Conservation (phyloP, 2,888 invertebrate genomes). For the Macrostomum cliftonense region DNA sequence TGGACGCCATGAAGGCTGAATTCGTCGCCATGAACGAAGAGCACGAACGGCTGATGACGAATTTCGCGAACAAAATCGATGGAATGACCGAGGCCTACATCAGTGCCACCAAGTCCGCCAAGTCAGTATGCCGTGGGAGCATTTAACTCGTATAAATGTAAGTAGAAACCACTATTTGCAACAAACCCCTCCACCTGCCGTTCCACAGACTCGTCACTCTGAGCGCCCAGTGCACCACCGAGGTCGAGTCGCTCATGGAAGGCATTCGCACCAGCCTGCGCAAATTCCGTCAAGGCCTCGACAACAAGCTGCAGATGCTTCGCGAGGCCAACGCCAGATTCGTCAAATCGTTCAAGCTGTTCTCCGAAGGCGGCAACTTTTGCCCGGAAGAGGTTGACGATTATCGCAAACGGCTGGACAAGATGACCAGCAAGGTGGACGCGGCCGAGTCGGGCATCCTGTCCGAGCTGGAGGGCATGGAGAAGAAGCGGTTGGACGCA, state of each 20-base stretch:
- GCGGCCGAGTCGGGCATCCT: slow-evolving; percentile 30
- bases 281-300: slow-evolving; percentile 31
- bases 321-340: slow-evolving; percentile 34
- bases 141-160: neutral
- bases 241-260: slow-evolving; percentile 32
- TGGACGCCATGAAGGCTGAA: slow-evolving; percentile 24
- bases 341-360: slow-evolving; percentile 36
- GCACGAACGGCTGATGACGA: slow-evolving; percentile 24
- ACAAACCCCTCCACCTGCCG: too few species aligned
- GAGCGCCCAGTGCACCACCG: slow-evolving; percentile 27
- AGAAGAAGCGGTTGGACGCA: slow-evolving; percentile 32
- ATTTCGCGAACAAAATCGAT: slow-evolving; percentile 29
- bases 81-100: slow-evolving; percentile 29
- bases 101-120: slow-evolving; percentile 33
- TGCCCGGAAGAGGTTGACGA: slow-evolving; percentile 35
- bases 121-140: slow-evolving; percentile 15
- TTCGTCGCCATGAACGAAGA: slow-evolving; percentile 26
- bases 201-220: slow-evolving; percentile 25
- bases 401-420: slow-evolving; percentile 30
- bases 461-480: slow-evolving; percentile 36
- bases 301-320: slow-evolving; percentile 31
- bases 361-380: slow-evolving; percentile 38
- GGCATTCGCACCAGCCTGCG: slow-evolving; percentile 30
- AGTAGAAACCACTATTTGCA: too few species aligned
- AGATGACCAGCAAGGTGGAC: slow-evolving; percentile 32